Conservation (phyloP, 2,797 vertebrate genomes). For the Apogon hyalosoma region DNA sequence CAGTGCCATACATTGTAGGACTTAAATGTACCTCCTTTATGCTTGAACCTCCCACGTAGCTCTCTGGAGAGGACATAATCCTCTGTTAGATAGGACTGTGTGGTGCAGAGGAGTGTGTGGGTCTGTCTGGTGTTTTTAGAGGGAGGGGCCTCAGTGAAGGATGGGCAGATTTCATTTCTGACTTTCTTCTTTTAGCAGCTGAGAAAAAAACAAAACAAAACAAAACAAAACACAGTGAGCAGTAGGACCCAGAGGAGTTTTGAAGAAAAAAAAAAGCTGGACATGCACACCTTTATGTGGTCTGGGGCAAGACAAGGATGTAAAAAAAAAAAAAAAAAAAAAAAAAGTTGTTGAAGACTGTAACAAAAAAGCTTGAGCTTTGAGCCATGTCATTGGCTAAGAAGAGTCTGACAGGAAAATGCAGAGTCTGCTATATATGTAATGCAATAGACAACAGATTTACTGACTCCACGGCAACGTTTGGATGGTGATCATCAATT, state of each 20-base stretch:
- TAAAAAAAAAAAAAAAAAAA: constrained; percentile 62
- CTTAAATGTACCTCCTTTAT: constrained; percentile 60
- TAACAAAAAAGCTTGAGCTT: constrained; percentile 58
- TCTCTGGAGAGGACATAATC: constrained; percentile 52
- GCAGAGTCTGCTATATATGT: constrained; percentile 75
- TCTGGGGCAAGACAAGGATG: constrained; percentile 65
- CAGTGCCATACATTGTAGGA: constrained; percentile 84
- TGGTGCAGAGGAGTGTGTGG: constrained; percentile 30
- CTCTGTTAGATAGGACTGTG: constrained; percentile 42
- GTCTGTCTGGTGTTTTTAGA: constrained; percentile 7
- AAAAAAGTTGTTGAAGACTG: constrained; percentile 68
- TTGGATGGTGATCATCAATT: constrained; percentile 23
- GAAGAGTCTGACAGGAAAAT: constrained; percentile 76
- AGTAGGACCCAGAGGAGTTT: constrained; percentile 82
- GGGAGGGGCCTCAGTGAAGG: constrained; percentile 15
- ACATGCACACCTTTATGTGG: constrained; percentile 77
- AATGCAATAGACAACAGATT: constrained; percentile 51
- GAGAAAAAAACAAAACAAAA: constrained; percentile 20
- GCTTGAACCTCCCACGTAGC: constrained; percentile 60
- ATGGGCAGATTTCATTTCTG: constrained; percentile 36
- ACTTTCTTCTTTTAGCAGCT: constrained; percentile 14
- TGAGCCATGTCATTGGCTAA: constrained; percentile 79
- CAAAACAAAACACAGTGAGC: constrained; percentile 55
- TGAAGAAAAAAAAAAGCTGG: constrained; percentile 36
- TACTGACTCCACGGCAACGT: constrained; percentile 20